phyloP scores from a whole-genome alignment of 1,140 invertebrate species.

The Eurosta solidaginis region DNA sequence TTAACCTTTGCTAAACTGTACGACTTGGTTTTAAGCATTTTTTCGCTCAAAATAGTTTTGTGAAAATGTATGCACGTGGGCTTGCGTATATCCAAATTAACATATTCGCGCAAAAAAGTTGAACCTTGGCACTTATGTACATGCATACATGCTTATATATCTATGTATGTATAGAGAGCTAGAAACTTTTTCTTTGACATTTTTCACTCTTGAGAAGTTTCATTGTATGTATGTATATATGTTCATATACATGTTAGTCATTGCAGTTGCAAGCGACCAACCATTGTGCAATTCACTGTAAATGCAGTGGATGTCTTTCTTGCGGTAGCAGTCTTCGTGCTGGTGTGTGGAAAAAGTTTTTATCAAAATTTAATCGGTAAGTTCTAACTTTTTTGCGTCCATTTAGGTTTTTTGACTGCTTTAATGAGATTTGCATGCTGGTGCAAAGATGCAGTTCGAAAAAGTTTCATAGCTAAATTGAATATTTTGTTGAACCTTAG shows the following conservation, averaged over 20 bases:
- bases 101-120: too few relatives aligned
- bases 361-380: background rate
- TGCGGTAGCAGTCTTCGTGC: background rate
- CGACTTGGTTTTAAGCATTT: background rate
- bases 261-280: background rate
- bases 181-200: too few relatives aligned
- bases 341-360: background rate
- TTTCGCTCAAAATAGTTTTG: background rate
- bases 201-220: too few relatives aligned
- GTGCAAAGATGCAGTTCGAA: background rate
- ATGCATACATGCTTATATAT: background rate
- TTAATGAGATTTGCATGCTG: conserved; percentile 23
- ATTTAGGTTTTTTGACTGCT: background rate
- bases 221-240: background rate
- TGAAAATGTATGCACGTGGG: background rate
- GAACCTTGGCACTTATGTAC: too few relatives aligned
- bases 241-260: background rate
- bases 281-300: too few relatives aligned
- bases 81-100: background rate
- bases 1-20: background rate
- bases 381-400: conserved; percentile 4
- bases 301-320: too few relatives aligned
- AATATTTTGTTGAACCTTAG: conserved; percentile 1
- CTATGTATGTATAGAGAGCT: background rate
- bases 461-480: conserved; percentile 19